These are phyloP conservation scores for Microhierax caerulescens DNA, from an alignment of 2,797 vertebrate genomes.

Conservation along the genomic window DNA sequence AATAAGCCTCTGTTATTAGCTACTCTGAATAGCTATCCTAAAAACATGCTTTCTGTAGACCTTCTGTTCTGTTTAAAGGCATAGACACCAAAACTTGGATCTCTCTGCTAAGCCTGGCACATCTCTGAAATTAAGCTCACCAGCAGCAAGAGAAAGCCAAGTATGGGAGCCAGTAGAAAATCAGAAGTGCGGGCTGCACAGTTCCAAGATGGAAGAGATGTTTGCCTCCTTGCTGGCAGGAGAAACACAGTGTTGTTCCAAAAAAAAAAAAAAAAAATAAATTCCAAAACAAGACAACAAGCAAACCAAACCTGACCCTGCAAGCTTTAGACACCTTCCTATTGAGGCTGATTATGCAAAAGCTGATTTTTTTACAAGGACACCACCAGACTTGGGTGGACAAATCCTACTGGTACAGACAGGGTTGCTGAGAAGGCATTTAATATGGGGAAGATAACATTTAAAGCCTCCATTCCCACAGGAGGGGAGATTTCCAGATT, in stretches of 20 bases:
- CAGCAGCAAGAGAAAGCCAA: constrained; percentile 15
- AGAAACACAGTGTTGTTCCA: background rate
- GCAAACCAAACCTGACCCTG: background rate
- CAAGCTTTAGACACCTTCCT: background rate
- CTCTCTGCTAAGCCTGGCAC: background rate
- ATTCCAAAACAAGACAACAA: background rate
- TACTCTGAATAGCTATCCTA: background rate
- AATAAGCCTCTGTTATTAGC: background rate
- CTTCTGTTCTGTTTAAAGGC: constrained; percentile 31
- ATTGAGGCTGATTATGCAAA: background rate
- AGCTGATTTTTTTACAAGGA: background rate
- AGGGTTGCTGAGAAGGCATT: background rate
- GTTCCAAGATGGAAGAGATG: background rate
- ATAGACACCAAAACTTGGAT: constrained; percentile 5
- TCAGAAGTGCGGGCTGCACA: background rate
- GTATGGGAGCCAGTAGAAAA: background rate
- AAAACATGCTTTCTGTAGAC: background rate
- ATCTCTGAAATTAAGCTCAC: constrained; percentile 27
- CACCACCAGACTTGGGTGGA: background rate
- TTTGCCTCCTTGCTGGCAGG: background rate
- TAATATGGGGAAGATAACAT: background rate
- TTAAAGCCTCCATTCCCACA: background rate
- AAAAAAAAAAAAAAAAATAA: background rate
- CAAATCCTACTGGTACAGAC: background rate
- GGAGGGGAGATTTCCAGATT: background rate